These are phyloP conservation scores for Periophthalmus modestus DNA, from an alignment of 2,113 vertebrate species.

Conservation along the genomic window DNA sequence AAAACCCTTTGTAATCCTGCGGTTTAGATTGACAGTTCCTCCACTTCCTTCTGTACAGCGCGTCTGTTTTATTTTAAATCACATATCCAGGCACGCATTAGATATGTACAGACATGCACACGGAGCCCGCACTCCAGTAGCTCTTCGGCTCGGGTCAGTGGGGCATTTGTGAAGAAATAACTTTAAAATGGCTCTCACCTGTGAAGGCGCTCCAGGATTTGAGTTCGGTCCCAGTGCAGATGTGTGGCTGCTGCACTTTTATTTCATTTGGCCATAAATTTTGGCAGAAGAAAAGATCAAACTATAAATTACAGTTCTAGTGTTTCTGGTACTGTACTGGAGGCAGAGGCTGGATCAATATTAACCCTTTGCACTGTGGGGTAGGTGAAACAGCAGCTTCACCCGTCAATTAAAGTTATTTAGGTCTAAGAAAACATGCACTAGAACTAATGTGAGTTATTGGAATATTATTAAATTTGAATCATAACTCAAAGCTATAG, in stretches of 20 bases:
- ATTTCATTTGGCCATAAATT: slow-evolving; percentile 9
- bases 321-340: background rate
- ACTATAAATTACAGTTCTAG: slow-evolving; percentile 15
- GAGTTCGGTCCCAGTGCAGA: slow-evolving; percentile 8
- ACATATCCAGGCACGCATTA: slow-evolving; percentile 39
- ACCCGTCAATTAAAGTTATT: slow-evolving; percentile 10
- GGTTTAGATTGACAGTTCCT: slow-evolving; percentile 24
- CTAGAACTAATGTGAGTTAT: slow-evolving; percentile 4
- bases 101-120: slow-evolving; percentile 59
- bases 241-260: slow-evolving; percentile 1
- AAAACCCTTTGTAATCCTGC: slow-evolving; percentile 3
- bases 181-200: slow-evolving; percentile 66
- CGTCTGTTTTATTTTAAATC: slow-evolving; percentile 56
- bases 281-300: background rate
- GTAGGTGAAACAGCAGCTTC: background rate
- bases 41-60: background rate
- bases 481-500: background rate
- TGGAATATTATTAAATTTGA: background rate
- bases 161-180: slow-evolving; percentile 49
- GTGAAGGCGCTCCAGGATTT: slow-evolving; percentile 50
- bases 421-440: background rate
- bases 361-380: background rate
- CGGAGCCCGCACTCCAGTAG: slow-evolving; percentile 34
- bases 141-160: slow-evolving; percentile 43
- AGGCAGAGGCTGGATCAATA: slow-evolving; percentile 1